Conservation (phyloP, 2,888 invertebrate genomes). For the Melolontha melolontha region DNA sequence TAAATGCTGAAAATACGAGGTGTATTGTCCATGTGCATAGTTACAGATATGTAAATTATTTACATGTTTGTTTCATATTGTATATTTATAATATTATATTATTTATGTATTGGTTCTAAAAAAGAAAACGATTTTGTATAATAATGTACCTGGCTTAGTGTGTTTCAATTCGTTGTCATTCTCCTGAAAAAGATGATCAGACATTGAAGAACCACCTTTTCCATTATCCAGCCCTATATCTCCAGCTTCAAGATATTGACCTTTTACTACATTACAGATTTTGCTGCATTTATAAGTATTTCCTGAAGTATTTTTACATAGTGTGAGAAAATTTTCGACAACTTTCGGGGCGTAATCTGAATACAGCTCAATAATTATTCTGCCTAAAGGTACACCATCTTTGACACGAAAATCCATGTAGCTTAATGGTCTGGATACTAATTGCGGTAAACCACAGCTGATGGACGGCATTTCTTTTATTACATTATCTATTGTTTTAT, state of each 20-base stretch:
- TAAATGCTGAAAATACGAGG: too few relatives aligned
- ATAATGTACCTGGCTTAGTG: conserved; percentile 61
- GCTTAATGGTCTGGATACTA: conserved; percentile 37
- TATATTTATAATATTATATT: too few relatives aligned
- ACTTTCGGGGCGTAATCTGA: conserved; percentile 62
- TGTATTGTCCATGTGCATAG: too few relatives aligned
- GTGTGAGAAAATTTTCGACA: conserved; percentile 62
- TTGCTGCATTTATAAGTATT: conserved; percentile 59
- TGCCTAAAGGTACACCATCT: conserved; percentile 59
- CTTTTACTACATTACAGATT: conserved; percentile 66
- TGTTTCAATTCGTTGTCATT: conserved; percentile 66
- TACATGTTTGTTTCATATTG: too few relatives aligned
- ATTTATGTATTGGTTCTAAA: too few relatives aligned
- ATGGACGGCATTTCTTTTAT: conserved; percentile 57
- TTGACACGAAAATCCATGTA: conserved; percentile 62
- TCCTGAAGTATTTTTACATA: conserved; percentile 57
- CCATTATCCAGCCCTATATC: conserved; percentile 68
- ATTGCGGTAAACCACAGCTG: conserved; percentile 51
- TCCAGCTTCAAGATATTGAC: conserved; percentile 68
- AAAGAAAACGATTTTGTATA: too few relatives aligned
- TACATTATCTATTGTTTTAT: conserved; percentile 55
- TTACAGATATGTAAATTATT: too few relatives aligned
- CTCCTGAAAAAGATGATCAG: conserved; percentile 64
- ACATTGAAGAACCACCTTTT: conserved; percentile 67
- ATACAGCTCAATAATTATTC: conserved; percentile 62